Conservation (phyloP, 2,888 invertebrate genomes). For the Drosophila longiperda region DNA sequence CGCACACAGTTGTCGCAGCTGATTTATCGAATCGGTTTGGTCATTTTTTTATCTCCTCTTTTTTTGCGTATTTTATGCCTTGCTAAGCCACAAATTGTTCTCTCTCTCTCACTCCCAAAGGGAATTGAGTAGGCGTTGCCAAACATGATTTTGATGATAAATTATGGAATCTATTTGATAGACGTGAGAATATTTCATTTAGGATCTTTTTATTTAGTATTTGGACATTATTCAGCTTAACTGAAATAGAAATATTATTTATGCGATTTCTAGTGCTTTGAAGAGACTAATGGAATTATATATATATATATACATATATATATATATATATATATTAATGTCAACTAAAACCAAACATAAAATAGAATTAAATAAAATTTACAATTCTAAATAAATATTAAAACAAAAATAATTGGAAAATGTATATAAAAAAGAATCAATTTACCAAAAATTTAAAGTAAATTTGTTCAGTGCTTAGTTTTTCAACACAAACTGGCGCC, state of each 20-base stretch:
- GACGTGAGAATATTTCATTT: background rate
- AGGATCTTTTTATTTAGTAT: background rate
- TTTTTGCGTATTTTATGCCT: slow-evolving; percentile 9
- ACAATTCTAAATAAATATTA: too few relatives aligned
- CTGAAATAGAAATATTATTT: background rate
- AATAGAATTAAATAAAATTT: too few relatives aligned
- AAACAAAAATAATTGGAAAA: too few relatives aligned
- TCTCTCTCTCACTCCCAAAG: background rate
- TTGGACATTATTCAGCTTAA: background rate
- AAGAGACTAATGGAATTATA: too few relatives aligned
- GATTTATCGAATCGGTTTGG: slow-evolving; percentile 40
- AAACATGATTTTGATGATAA: slow-evolving; percentile 12
- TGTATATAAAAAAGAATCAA: background rate
- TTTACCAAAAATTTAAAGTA: background rate
- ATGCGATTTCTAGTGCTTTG: background rate
- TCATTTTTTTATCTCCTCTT: slow-evolving; percentile 33
- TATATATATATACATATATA: too few relatives aligned
- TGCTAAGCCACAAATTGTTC: background rate
- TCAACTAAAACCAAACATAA: too few relatives aligned
- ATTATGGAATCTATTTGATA: background rate
- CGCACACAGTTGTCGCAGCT: slow-evolving; percentile 10
- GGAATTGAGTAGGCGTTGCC: slow-evolving; percentile 25
- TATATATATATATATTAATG: too few relatives aligned
- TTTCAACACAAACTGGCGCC: slow-evolving; percentile 1
- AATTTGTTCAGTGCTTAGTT: background rate